Base-by-base conservation (phyloP, 2,797 vertebrate genomes). In the Clarias pachynema region DNA sequence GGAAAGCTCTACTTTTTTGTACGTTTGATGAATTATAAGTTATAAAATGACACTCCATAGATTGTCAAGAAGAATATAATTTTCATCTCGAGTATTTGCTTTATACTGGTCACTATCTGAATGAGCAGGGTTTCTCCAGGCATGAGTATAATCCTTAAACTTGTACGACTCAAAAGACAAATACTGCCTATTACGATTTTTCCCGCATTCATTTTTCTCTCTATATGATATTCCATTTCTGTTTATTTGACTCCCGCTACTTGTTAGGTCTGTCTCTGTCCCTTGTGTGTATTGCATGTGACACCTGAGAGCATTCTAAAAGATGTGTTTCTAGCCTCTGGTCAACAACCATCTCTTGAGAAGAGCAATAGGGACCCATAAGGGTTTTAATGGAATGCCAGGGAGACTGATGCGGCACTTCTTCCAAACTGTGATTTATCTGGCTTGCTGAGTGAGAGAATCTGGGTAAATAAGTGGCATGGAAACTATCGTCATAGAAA, bases 401-500 rank as follows among this genome's bases (percentile, higher is more conserved):
- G 60, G 15, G 65, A 86, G 79, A 84, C 59, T 53, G 86, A 86
- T 87, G 79, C 20, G 24, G 49, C 66, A 59, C 65, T 82, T 75
- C 20, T 44, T 84, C 81, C 70, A 72, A 83, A 87, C 66, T 73
- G 44, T 79, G 82, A 81, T 69, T 84, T 79, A 79, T 86, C 85
- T 84, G 44, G 74, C 56, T 40, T 86, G 73, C 53, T 63, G 59
- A 69, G 53, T 56, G 22, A 85, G 44, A 73, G 74, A 84, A 73
- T 75, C 82, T 72, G 65, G 44, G 73, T 84, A 75, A 86, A 81
- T 79, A 86, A 78, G 57, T 66, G 56, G 74, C 81, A 83, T 83
- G 85, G 85, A 86, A 83, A 79, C 85, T 83, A 86, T 86, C 66
- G 74, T 86, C 85, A 86, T 83, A 86, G 85, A 79, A 86, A 86